Percentiles rank a stretch among this genome's conserved stretches.
Evolutionary conservation across 2,888 invertebrate species (phyloP).

Genomic region (Pilophorus perplexus): DNA sequence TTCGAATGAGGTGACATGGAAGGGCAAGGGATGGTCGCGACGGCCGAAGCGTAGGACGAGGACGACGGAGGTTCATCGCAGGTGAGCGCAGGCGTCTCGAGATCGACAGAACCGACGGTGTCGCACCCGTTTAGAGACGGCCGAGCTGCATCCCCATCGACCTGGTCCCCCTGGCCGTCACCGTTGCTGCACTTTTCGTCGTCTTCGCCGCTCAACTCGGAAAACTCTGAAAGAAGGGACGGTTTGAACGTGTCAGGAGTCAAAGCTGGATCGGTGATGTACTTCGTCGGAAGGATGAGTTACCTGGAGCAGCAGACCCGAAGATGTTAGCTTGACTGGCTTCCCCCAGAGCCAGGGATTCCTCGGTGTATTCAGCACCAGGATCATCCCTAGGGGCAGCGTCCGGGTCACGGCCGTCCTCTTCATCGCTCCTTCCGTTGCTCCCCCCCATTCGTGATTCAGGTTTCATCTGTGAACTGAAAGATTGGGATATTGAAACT

Average conservation of each 20-base stretch:
- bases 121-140: neutral
- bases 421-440: constrained; percentile 25
- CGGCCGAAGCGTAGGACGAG: constrained; percentile 17
- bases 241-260: neutral
- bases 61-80: constrained; percentile 8
- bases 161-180: neutral
- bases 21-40: neutral
- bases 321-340: neutral
- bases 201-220: constrained; percentile 9
- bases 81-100: constrained; percentile 28
- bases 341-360: neutral
- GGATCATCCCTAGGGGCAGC: neutral
- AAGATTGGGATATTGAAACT: too few species aligned
- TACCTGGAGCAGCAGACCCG: neutral
- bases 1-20: constrained; percentile 22
- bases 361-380: neutral
- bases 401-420: neutral
- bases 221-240: neutral
- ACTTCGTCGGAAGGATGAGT: neutral
- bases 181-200: neutral
- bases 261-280: neutral
- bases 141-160: neutral
- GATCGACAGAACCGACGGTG: neutral
- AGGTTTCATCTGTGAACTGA: constrained; percentile 29
- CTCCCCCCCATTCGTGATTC: constrained; percentile 33